phyloP scores from a whole-genome alignment of 2,797 vertebrate species.

The Clarias laeviceps region DNA sequence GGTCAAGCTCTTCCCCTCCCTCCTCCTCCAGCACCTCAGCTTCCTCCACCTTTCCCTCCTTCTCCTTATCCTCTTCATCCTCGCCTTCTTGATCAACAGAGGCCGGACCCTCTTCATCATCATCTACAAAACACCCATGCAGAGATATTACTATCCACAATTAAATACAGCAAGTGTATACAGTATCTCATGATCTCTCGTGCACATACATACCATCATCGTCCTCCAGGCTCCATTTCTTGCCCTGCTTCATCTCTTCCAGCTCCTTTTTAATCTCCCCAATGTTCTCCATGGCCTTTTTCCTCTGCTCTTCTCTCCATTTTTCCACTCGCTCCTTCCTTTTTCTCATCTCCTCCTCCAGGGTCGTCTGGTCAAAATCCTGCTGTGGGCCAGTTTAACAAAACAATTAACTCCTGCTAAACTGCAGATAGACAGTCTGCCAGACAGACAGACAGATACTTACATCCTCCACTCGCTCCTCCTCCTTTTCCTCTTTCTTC shows the following conservation, averaged over 20 bases:
- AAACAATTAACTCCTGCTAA: background rate
- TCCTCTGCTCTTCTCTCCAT: conserved; percentile 97
- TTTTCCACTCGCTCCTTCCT: conserved; percentile 98
- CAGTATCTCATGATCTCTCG: background rate
- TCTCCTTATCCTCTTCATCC: conserved; percentile 65
- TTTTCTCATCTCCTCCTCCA: conserved; percentile 99
- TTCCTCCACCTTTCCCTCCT: conserved; percentile 69
- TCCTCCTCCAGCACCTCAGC: conserved; percentile 76
- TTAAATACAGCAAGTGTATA: background rate
- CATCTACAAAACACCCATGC: conserved; percentile 34
- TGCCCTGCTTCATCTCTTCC: conserved; percentile 98
- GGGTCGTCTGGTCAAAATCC: conserved; percentile 98
- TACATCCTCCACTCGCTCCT: conserved; percentile 93
- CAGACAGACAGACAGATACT: conserved; percentile 52
- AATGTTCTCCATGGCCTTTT: conserved; percentile 96
- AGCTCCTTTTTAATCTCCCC: conserved; percentile 96
- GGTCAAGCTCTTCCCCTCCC: conserved; percentile 91
- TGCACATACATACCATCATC: conserved; percentile 84
- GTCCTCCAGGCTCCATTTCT: conserved; percentile 98
- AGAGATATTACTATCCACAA: background rate
- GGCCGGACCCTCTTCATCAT: conserved; percentile 50
- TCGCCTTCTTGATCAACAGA: conserved; percentile 49
- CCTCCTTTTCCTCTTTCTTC: conserved; percentile 97
- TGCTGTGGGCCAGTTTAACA: conserved; percentile 59
- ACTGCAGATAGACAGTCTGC: background rate